Evolutionary conservation across 1,140 invertebrate species (phyloP).

Genomic region (Bombus soroeensis): DNA sequence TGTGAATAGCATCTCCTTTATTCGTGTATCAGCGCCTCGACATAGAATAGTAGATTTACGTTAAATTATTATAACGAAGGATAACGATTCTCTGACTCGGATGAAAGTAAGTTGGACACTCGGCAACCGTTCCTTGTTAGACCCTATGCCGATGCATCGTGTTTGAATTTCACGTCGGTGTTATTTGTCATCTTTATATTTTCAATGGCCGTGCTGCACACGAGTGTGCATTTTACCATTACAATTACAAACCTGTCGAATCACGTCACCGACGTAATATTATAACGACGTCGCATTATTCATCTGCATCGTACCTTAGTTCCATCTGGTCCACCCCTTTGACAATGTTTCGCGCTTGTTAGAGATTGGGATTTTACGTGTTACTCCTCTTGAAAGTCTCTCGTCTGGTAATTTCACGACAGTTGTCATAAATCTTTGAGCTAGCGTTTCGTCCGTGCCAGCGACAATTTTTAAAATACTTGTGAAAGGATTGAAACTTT

Average conservation of each 20-base stretch:
- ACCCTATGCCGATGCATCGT: neutral
- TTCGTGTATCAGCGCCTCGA: neutral
- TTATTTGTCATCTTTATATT: neutral
- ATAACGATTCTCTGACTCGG: neutral
- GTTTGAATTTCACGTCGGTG: neutral
- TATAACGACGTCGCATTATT: neutral
- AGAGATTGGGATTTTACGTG: neutral
- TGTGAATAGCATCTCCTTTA: conserved; percentile 11
- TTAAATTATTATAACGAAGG: neutral
- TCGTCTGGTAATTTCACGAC: neutral
- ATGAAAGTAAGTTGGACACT: neutral
- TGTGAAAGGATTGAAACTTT: neutral
- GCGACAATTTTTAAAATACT: conserved; percentile 6
- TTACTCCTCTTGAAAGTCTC: no score
- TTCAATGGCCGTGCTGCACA: neutral
- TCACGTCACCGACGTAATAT: neutral
- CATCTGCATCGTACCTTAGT: neutral
- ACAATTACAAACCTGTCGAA: neutral
- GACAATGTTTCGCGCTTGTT: neutral
- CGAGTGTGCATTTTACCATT: neutral
- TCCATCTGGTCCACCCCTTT: neutral
- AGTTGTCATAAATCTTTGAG: conserved; percentile 7
- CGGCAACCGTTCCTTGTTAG: neutral
- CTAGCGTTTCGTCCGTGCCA: neutral
- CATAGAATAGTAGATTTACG: neutral